These are phyloP conservation scores for Plebejus melissa DNA, from an alignment of 2,888 invertebrate genomes.

Conservation along the genomic window DNA sequence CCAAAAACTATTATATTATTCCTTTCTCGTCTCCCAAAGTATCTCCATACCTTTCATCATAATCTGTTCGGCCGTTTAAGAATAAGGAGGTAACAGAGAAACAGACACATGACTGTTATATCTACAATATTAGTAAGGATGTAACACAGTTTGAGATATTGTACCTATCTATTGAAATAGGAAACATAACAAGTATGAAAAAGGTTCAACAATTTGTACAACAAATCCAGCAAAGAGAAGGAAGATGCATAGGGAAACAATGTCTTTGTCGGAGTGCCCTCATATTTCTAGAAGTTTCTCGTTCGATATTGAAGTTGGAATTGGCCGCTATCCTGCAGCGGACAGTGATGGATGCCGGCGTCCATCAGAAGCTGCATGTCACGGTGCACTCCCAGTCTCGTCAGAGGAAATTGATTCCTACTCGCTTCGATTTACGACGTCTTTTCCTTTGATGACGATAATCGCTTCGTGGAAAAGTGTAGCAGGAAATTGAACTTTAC, in stretches of 20 bases:
- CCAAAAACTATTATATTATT: neutral
- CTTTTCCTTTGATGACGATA: constrained; percentile 2
- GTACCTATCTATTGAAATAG: neutral
- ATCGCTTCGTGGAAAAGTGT: neutral
- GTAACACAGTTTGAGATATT: neutral
- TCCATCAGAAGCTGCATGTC: constrained; percentile 46
- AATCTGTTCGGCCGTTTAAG: neutral
- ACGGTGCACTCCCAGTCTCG: constrained; percentile 2
- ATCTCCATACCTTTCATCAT: neutral
- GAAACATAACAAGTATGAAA: constrained; percentile 2
- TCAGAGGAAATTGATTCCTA: constrained; percentile 19
- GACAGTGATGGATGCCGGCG: constrained; percentile 40
- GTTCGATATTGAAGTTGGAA: constrained; percentile 20
- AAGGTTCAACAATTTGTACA: constrained; percentile 12
- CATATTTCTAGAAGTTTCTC: constrained; percentile 1
- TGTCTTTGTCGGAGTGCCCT: constrained; percentile 7
- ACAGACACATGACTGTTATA: too few species aligned
- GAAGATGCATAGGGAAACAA: constrained; percentile 14
- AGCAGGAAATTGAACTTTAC: neutral
- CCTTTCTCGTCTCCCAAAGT: neutral
- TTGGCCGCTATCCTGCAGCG: constrained; percentile 10
- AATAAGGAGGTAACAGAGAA: too few species aligned
- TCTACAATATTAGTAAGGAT: neutral
- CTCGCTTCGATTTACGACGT: neutral
- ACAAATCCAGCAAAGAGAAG: neutral